Evolutionary conservation across 2,797 vertebrate species (phyloP).

Genomic region (Ptychobarbus kaznakovi): DNA sequence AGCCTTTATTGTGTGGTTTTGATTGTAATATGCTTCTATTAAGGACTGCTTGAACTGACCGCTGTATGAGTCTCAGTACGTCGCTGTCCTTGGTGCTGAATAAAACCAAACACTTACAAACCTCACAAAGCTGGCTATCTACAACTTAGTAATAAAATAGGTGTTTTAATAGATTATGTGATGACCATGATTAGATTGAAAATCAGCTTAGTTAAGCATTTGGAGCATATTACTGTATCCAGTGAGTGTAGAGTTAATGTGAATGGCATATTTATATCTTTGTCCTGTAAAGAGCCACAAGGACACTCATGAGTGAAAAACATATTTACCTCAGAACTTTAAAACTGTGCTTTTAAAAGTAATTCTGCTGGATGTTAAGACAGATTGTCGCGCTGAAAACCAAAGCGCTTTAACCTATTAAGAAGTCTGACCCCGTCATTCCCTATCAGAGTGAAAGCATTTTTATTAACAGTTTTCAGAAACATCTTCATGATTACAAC

Average conservation of each 20-base stretch:
- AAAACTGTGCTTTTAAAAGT: constrained; percentile 40
- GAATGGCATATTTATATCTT: neutral
- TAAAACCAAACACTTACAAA: neutral
- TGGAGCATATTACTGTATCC: neutral
- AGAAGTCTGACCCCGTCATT: constrained; percentile 33
- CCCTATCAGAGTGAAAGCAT: constrained; percentile 50
- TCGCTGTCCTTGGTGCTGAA: constrained; percentile 52
- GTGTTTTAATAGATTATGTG: neutral
- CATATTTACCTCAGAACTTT: constrained; percentile 34
- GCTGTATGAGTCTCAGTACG: neutral
- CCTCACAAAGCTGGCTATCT: neutral
- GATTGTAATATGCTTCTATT: neutral
- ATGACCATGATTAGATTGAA: neutral
- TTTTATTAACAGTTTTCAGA: constrained; percentile 62
- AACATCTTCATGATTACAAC: constrained; percentile 69
- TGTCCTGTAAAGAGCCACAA: constrained; percentile 13
- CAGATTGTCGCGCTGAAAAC: constrained; percentile 25
- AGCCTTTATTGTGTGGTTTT: neutral
- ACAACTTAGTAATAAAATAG: neutral
- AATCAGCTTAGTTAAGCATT: neutral
- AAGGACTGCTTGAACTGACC: neutral
- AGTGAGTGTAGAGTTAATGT: neutral
- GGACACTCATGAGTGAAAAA: constrained; percentile 6
- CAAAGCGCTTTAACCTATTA: constrained; percentile 37
- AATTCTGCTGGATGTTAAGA: constrained; percentile 23